phyloP scores from a whole-genome alignment of 2,113 vertebrate genomes.

The Takifugu flavidus region DNA sequence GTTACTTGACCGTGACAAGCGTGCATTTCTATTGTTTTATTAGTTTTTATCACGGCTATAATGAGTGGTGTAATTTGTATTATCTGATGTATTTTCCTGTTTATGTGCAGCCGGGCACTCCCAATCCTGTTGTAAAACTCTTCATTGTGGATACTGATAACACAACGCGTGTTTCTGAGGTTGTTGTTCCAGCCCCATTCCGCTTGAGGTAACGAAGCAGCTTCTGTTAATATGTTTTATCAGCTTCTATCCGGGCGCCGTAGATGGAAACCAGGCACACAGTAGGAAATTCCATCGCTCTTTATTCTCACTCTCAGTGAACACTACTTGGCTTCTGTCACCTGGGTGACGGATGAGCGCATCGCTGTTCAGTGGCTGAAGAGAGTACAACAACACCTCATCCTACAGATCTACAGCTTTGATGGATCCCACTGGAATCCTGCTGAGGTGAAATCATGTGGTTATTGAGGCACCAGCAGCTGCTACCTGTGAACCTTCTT shows the following conservation, averaged over 20 bases:
- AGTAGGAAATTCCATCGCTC: neutral
- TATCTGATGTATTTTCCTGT: neutral
- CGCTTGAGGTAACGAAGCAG: slow-evolving; percentile 74
- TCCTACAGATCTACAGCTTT: slow-evolving; percentile 82
- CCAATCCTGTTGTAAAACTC: slow-evolving; percentile 84
- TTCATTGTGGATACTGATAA: slow-evolving; percentile 81
- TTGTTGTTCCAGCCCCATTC: slow-evolving; percentile 77
- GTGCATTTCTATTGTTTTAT: neutral
- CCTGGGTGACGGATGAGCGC: slow-evolving; percentile 84
- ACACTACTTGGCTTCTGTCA: slow-evolving; percentile 88
- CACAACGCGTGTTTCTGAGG: slow-evolving; percentile 57
- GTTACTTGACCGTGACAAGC: neutral
- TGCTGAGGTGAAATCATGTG: slow-evolving; percentile 40
- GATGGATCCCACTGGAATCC: slow-evolving; percentile 40
- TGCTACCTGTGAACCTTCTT: too few species aligned
- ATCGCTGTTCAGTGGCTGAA: slow-evolving; percentile 90
- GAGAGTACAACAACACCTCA: slow-evolving; percentile 84
- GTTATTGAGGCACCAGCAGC: too few species aligned
- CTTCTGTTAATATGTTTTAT: neutral
- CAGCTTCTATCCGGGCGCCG: neutral
- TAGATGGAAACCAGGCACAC: neutral
- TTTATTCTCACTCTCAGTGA: slow-evolving; percentile 75
- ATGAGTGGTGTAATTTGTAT: neutral
- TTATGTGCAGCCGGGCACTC: slow-evolving; percentile 83
- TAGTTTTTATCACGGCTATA: too few species aligned